Percentiles rank a stretch among this genome's conserved stretches.
Evolutionary conservation across 2,888 invertebrate species (phyloP).

Genomic region (Drosophila rellima): DNA sequence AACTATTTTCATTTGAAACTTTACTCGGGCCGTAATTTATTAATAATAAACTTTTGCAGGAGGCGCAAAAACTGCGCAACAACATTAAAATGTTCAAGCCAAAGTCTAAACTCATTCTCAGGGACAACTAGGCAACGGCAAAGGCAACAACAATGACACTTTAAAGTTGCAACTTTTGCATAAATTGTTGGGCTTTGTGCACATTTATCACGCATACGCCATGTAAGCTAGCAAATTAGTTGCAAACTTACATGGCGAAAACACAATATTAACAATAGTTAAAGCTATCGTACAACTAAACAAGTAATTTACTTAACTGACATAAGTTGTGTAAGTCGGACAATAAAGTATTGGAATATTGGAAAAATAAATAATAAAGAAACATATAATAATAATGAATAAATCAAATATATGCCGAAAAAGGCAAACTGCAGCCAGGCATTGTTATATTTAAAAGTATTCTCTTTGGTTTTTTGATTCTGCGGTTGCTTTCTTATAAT

Average conservation of each 20-base stretch:
- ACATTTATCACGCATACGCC: constrained; percentile 51
- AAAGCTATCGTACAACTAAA: not conserved
- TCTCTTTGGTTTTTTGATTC: not conserved
- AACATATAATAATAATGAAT: not conserved
- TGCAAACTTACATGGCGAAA: not conserved
- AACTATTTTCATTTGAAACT: constrained; percentile 77
- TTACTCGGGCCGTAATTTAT: constrained; percentile 69
- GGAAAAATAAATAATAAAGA: not conserved
- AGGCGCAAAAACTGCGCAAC: constrained; percentile 29
- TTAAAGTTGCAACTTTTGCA: constrained; percentile 46
- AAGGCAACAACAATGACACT: constrained; percentile 60
- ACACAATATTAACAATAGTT: not conserved
- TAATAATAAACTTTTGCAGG: constrained; percentile 73
- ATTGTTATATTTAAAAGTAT: constrained; percentile 11
- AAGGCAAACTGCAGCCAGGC: not conserved
- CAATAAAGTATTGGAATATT: not conserved
- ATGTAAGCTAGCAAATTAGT: not conserved
- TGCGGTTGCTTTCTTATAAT: constrained; percentile 29
- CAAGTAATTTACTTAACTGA: too few relatives aligned
- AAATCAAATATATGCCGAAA: not conserved
- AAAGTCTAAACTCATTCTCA: constrained; percentile 43
- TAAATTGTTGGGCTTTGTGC: constrained; percentile 24
- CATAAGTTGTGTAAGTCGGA: too few relatives aligned
- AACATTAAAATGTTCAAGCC: constrained; percentile 34
- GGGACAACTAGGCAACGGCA: constrained; percentile 18